Conservation (phyloP, 2,888 invertebrate species). For the Aquatica leii region DNA sequence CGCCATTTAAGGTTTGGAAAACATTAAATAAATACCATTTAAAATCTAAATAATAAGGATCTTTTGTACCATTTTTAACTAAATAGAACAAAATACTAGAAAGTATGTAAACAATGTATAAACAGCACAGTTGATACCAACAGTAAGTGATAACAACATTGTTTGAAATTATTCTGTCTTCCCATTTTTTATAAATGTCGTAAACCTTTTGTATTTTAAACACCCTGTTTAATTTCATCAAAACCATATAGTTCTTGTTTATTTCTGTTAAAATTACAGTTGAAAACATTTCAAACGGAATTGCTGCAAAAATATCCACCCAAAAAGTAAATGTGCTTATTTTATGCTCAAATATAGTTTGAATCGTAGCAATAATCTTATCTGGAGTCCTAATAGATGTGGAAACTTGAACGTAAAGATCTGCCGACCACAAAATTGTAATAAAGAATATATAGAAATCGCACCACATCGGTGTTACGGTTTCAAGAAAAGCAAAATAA, state of each 20-base stretch:
- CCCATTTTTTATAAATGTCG: neutral
- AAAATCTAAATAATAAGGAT: neutral
- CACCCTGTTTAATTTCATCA: constrained; percentile 24
- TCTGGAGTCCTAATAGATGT: constrained; percentile 31
- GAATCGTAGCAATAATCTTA: constrained; percentile 22
- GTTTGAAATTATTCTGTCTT: too few relatives aligned
- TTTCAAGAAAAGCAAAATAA: constrained; percentile 30
- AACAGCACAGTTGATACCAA: too few relatives aligned
- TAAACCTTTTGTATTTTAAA: constrained; percentile 35
- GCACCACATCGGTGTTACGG: neutral
- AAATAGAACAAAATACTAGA: neutral
- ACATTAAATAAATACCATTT: too few relatives aligned
- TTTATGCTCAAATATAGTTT: constrained; percentile 26
- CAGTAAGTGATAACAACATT: too few relatives aligned
- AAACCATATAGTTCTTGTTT: neutral
- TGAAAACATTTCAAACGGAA: constrained; percentile 38
- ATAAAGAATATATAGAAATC: constrained; percentile 13
- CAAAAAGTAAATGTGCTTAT: constrained; percentile 27
- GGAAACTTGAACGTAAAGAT: constrained; percentile 35
- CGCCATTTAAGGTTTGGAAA: too few relatives aligned
- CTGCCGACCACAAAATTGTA: constrained; percentile 26
- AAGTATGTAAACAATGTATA: too few relatives aligned
- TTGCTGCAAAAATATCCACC: constrained; percentile 30
- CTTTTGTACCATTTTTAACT: constrained; percentile 1
- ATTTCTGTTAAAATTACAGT: constrained; percentile 20